These are phyloP conservation scores for Dasypus novemcinctus DNA, from an alignment of 2,113 vertebrate species.

Conservation along the genomic window DNA sequence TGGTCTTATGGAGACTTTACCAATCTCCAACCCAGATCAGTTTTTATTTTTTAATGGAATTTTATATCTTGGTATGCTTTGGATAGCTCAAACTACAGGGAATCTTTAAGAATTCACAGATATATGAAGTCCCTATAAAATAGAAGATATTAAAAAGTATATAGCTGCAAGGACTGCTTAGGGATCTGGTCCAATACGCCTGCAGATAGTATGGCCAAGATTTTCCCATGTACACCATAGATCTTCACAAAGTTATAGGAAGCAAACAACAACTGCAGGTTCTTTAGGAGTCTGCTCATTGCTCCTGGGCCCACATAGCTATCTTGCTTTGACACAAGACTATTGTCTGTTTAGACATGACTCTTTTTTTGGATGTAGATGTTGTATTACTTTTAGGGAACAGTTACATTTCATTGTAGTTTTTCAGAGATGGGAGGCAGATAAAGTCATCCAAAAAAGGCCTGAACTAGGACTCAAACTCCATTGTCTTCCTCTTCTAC, in stretches of 20 bases:
- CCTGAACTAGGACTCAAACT: slow-evolving; percentile 29
- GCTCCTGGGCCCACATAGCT: background rate
- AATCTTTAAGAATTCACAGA: background rate
- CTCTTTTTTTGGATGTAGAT: slow-evolving; percentile 9
- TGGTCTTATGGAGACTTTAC: background rate
- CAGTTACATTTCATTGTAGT: background rate
- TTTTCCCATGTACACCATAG: background rate
- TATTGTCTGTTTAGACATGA: slow-evolving; percentile 3
- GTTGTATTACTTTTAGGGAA: slow-evolving; percentile 49
- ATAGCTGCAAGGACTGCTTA: background rate
- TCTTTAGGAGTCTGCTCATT: background rate
- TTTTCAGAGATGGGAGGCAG: slow-evolving; percentile 28
- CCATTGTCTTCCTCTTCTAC: background rate
- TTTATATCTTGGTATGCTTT: background rate
- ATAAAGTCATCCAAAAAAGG: background rate
- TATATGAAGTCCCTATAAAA: background rate
- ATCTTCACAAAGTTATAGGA: background rate
- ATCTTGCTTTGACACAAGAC: slow-evolving; percentile 13
- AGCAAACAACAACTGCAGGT: background rate
- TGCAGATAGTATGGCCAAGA: background rate
- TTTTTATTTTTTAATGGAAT: background rate
- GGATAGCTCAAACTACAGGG: background rate
- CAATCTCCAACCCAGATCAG: background rate
- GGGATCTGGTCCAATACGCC: slow-evolving; percentile 2
- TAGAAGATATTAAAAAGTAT: slow-evolving; percentile 23